Conservation (phyloP, 1,140 invertebrate genomes). For the Asobara japonica region DNA sequence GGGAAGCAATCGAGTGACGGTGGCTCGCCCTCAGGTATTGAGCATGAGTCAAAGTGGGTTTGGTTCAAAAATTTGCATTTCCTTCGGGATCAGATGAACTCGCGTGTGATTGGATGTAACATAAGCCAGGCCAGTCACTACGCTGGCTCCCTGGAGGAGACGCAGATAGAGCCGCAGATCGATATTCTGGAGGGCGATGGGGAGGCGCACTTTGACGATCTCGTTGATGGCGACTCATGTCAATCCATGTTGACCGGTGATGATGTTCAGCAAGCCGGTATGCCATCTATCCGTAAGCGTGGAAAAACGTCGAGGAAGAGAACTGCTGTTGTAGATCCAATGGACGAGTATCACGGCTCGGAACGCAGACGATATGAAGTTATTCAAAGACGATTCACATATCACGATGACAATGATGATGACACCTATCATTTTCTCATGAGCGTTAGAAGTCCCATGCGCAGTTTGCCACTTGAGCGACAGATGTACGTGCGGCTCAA, state of each 20-base stretch:
- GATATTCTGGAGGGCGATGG: slow-evolving; percentile 51
- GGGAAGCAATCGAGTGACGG: slow-evolving; percentile 46
- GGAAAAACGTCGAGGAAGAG: slow-evolving; percentile 45
- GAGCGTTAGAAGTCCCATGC: slow-evolving; percentile 52
- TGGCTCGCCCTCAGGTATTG: slow-evolving; percentile 34
- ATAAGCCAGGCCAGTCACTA: slow-evolving; percentile 42
- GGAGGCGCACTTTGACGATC: slow-evolving; percentile 50
- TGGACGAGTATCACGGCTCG: slow-evolving; percentile 44
- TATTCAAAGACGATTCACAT: slow-evolving; percentile 40
- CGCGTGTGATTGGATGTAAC: slow-evolving; percentile 49
- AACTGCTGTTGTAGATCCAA: slow-evolving; percentile 33
- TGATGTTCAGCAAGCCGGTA: slow-evolving; percentile 43
- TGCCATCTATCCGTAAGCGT: slow-evolving; percentile 42
- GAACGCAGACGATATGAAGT: slow-evolving; percentile 46
- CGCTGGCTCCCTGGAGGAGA: slow-evolving; percentile 43
- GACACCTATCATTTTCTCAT: slow-evolving; percentile 57
- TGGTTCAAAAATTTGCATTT: slow-evolving; percentile 53
- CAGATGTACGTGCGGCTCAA: slow-evolving; percentile 56
- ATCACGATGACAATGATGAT: slow-evolving; percentile 46
- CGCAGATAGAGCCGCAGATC: slow-evolving; percentile 53
- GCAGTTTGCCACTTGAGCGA: slow-evolving; percentile 51
- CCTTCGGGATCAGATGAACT: slow-evolving; percentile 53
- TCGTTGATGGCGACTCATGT: slow-evolving; percentile 48
- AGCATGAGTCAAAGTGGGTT: slow-evolving; percentile 55
- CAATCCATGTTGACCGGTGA: slow-evolving; percentile 48